phyloP scores from a whole-genome alignment of 1,140 invertebrate species.

The Gyrodactylus salaris region DNA sequence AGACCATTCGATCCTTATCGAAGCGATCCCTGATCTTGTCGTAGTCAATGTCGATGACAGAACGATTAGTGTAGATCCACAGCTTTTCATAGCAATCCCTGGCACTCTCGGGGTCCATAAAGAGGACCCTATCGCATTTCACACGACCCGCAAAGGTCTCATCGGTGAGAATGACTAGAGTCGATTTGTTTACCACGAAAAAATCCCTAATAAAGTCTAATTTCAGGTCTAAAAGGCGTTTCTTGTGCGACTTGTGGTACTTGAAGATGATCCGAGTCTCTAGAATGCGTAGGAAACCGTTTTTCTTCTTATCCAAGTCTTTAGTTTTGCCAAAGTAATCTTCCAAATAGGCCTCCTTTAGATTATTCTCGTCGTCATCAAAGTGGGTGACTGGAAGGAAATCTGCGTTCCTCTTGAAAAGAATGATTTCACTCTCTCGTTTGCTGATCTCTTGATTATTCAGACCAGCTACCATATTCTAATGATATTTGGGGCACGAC shows the following conservation, averaged over 20 bases:
- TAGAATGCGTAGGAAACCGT: neutral
- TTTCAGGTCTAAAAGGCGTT: neutral
- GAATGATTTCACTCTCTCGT: neutral
- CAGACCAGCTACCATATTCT: no score
- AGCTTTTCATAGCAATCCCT: neutral
- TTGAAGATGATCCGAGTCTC: neutral
- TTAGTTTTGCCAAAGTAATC: neutral
- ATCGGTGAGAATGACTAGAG: neutral
- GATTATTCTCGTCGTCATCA: neutral
- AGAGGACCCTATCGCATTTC: neutral
- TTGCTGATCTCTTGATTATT: no score
- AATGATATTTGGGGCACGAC: no score
- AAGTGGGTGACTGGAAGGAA: neutral
- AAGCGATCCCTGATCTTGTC: neutral
- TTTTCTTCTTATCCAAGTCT: neutral
- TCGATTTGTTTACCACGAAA: neutral
- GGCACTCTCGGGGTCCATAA: neutral
- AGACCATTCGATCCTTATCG: neutral
- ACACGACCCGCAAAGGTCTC: neutral
- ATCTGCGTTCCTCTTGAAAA: neutral
- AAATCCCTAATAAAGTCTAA: neutral
- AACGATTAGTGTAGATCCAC: neutral
- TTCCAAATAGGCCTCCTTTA: neutral
- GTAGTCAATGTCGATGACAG: neutral
- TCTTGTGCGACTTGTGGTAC: neutral